Evolutionary conservation across 2,113 vertebrate genomes (phyloP).

Genomic region (Calypte anna): DNA sequence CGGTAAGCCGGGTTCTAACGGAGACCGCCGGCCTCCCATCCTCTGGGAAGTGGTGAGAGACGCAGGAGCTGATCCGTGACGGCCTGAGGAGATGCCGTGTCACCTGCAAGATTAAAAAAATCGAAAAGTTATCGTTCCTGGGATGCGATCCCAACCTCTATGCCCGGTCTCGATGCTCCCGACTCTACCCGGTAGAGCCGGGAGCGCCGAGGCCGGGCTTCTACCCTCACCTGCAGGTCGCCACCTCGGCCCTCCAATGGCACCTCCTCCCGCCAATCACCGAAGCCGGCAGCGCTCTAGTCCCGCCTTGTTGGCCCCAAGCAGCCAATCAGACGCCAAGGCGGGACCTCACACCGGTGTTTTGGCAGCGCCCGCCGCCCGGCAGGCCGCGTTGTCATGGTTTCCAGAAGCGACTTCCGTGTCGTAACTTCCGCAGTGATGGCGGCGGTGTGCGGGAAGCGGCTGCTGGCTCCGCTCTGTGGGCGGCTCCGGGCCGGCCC

Average conservation of each 20-base stretch:
- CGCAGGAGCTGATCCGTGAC: constrained; percentile 46
- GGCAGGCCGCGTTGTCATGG: background rate
- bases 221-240: background rate
- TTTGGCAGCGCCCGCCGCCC: too few species aligned
- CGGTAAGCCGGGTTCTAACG: constrained; percentile 66
- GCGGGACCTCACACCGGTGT: too few species aligned
- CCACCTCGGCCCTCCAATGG: background rate
- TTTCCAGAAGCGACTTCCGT: background rate
- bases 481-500: background rate
- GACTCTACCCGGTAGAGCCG: too few species aligned
- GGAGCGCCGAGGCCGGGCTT: rapidly evolving
- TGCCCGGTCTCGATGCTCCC: too few species aligned
- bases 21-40: constrained; percentile 65
- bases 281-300: background rate
- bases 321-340: background rate
- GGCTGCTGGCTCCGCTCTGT: rapidly evolving
- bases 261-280: background rate
- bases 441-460: rapidly evolving
- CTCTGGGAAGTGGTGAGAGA: constrained; percentile 48
- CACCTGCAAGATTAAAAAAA: background rate
- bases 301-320: rapidly evolving
- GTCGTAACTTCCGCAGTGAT: constrained; percentile 12
- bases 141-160: rapidly evolving
- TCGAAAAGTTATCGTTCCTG: rapidly evolving
- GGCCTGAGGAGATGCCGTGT: background rate